These are phyloP conservation scores for Antheraea pernyi DNA, from an alignment of 1,140 invertebrate genomes.

Conservation along the genomic window DNA sequence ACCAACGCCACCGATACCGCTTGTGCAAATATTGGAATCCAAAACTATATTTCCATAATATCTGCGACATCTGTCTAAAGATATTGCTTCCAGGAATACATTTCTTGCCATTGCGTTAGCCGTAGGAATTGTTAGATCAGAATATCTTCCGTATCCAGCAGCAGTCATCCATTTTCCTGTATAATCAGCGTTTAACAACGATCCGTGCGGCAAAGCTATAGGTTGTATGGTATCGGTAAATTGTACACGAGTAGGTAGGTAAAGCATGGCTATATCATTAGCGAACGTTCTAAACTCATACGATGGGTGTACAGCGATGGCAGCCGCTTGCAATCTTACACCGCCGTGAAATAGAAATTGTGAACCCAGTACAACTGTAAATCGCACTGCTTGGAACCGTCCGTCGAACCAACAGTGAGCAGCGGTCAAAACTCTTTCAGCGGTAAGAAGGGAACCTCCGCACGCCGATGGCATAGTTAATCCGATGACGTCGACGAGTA, in stretches of 20 bases:
- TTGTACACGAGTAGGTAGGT: slow-evolving; percentile 32
- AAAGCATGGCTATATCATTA: slow-evolving; percentile 57
- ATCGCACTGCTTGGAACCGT: slow-evolving; percentile 40
- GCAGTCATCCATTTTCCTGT: slow-evolving; percentile 34
- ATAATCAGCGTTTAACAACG: slow-evolving; percentile 30
- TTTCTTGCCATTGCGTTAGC: slow-evolving; percentile 42
- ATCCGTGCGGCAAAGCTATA: slow-evolving; percentile 35
- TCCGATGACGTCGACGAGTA: slow-evolving; percentile 50
- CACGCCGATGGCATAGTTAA: slow-evolving; percentile 36
- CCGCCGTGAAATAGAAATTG: slow-evolving; percentile 49
- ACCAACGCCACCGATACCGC: slow-evolving; percentile 44
- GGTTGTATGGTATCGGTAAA: slow-evolving; percentile 36
- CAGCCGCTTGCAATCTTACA: slow-evolving; percentile 28
- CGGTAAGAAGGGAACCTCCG: slow-evolving; percentile 46
- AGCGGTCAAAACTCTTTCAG: slow-evolving; percentile 47
- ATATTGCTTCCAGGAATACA: slow-evolving; percentile 45
- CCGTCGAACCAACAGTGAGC: slow-evolving; percentile 62
- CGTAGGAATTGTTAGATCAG: slow-evolving; percentile 39
- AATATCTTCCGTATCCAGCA: slow-evolving; percentile 49
- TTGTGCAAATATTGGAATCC: slow-evolving; percentile 55
- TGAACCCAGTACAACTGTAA: slow-evolving; percentile 51
- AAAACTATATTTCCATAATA: slow-evolving; percentile 36
- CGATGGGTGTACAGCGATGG: slow-evolving; percentile 38
- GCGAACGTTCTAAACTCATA: slow-evolving; percentile 46
- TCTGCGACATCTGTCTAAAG: slow-evolving; percentile 33